Evolutionary conservation across 2,797 vertebrate species (phyloP), one percentile per base, ranked within the genome.

Genomic region (Phrynocephalus vlangalii): DNA sequence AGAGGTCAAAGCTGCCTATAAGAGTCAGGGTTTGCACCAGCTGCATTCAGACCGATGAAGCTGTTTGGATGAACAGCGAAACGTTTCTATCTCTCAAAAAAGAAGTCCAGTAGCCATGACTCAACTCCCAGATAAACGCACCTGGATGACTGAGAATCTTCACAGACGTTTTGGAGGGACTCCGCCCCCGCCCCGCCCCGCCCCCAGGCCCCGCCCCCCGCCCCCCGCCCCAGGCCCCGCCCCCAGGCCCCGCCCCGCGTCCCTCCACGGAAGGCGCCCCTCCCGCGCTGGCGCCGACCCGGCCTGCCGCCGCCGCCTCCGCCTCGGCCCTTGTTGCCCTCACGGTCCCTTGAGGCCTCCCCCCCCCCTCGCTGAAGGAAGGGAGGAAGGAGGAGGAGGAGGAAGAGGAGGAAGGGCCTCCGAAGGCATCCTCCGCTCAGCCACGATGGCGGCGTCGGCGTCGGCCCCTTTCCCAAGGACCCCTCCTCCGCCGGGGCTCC

Each of bases 401-500:
- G 11, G 26, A 1, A 3, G 83, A 9, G 4, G 72, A 20, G 6
- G 30, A 9, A 22, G 3, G 38, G 3, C 24, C 1, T 11, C 3
- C 6, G 50, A 1, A 26, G 9, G 1, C 71, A 4, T 1, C 72
- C 66, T 3, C 11, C 1, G 18, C 33, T 0, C n/a, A 1, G 71
- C 48, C 6, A 85, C 78, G 38, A 44, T 44, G 38, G 38, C 38
- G 38, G 3, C 38, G 38, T 33, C 33, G 33, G 3, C 38, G 38
- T 81, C n/a, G 56, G 9, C 22, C 28, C 60, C 82, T 50, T 20
- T 67, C 89, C 75, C 38, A 5, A 44, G 86, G 82, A 16, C 92
- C 67, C 24, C 60, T 9, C 90, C 68, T 90, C 81, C 91, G 52
- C 81, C 91, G 52, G 91, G 83, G 86, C 90, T 88, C 20, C 82